phyloP scores from a whole-genome alignment of 2,888 invertebrate genomes.

The Leucophenga maculata region DNA sequence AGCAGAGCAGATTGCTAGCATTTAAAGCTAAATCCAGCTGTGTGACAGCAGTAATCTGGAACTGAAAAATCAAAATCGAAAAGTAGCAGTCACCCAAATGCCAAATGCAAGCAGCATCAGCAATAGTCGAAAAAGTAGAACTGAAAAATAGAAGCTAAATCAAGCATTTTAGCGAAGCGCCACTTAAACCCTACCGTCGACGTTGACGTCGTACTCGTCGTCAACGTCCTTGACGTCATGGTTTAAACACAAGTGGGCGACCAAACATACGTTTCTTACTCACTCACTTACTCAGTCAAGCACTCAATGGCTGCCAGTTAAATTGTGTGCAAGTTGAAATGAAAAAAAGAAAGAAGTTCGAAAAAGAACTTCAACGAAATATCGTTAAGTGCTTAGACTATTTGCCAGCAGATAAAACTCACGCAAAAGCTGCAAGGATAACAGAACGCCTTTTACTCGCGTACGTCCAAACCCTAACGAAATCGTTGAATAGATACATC shows the following conservation, averaged over 20 bases:
- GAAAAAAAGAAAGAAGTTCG: no score
- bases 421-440: slow-evolving; percentile 54
- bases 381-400: slow-evolving; percentile 25
- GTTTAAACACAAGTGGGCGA: slow-evolving; percentile 1
- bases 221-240: not conserved
- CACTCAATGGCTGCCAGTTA: slow-evolving; percentile 19
- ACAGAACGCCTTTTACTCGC: slow-evolving; percentile 37
- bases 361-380: slow-evolving; percentile 14
- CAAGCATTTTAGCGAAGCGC: not conserved
- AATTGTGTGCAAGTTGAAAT: slow-evolving; percentile 1
- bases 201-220: no score
- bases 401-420: slow-evolving; percentile 2
- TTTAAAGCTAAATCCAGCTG: not conserved
- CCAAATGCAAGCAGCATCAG: slow-evolving; percentile 1
- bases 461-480: slow-evolving; percentile 17
- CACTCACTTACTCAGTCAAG: not conserved
- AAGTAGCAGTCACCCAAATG: not conserved
- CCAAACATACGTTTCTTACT: not conserved
- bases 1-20: not conserved
- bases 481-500: slow-evolving; percentile 10
- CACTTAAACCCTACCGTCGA: not conserved
- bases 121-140: not conserved
- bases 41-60: not conserved
- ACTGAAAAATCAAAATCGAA: slow-evolving; percentile 12
- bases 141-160: not conserved